Base-by-base conservation (phyloP, 2,888 invertebrate species). In the Phytoseiulus persimilis region DNA sequence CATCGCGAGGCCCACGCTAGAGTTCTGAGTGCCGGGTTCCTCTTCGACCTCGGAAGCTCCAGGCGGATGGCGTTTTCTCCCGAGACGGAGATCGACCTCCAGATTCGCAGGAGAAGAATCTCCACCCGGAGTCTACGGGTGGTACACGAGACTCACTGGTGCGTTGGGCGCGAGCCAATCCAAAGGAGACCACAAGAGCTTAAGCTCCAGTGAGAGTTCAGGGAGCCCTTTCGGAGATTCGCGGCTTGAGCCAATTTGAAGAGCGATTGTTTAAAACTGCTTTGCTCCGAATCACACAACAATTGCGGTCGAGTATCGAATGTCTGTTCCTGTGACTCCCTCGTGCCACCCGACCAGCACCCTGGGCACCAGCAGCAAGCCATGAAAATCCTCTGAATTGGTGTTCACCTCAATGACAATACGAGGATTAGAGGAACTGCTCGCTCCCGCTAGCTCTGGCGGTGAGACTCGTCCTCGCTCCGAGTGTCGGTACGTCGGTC, bases 171-270 rank as follows among this genome's bases (percentile, higher is more conserved):
- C 39, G 39, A 3, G 39, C 39, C 9, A 6, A 3, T 6, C 9
- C 65, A 6, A 23, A 65, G 65, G 65, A 11, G 65, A 18, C 1
- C 5, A 65, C 14, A 65, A 23, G 65, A 65, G 65, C 18, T 65
- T 28, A 23, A 65, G 65, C 65, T 65, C 65, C 65, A 65, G 14
- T 18, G 65, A 39, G 39, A 9, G 39, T 39, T 6, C 39, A 39
- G 65, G 18, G 65, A 65, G 65, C 23, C 2, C 65, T 65, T 28
- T 65, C 9, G 18, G 65, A 65, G 65, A 18, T 65, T 65, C 18
- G 65, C 65, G 65, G 65, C 65, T 65, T 65, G 65, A 65, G 65
- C 65, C 65, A 65, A 65, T 65, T 65, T 65, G 65, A 65, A 65
- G 65, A 65, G 65, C 65, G 65, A 65, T 65, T 65, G 65, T 65